Conservation (phyloP, 2,888 invertebrate species). For the Ormia ochracea region DNA sequence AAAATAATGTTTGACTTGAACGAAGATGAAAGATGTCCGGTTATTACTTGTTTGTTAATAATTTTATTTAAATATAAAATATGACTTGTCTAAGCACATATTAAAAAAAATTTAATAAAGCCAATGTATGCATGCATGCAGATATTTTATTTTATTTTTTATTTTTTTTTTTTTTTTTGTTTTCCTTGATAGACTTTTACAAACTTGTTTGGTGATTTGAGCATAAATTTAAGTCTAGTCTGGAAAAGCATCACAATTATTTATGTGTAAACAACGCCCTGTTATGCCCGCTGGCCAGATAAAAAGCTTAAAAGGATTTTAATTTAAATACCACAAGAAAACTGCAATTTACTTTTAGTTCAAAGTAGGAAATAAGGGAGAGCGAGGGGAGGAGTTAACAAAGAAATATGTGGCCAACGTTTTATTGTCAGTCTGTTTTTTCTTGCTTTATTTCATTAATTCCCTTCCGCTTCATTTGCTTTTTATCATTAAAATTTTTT, state of each 20-base stretch:
- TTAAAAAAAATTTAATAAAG: neutral
- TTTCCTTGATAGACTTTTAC: neutral
- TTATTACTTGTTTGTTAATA: neutral
- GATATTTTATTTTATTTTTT: neutral
- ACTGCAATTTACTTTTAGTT: neutral
- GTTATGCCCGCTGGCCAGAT: neutral
- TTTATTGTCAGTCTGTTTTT: too few species aligned
- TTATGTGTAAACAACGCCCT: neutral
- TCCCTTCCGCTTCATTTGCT: too few species aligned
- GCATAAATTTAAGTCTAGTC: neutral
- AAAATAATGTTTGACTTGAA: constrained; percentile 1
- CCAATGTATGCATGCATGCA: neutral
- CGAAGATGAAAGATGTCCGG: neutral
- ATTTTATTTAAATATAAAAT: constrained; percentile 10
- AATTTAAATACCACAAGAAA: neutral
- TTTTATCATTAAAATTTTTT: too few species aligned
- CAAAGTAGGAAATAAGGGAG: neutral
- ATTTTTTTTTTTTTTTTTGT: neutral
- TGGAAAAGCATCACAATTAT: neutral
- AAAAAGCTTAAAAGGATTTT: neutral
- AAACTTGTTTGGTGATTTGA: neutral
- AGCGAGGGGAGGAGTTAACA: neutral
- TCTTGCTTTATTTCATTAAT: too few species aligned
- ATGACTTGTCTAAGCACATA: neutral
- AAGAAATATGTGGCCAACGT: neutral